Percentiles rank a stretch among this genome's conserved stretches.
Evolutionary conservation across 2,888 invertebrate genomes (phyloP).

Genomic region (Phalera bucephala): DNA sequence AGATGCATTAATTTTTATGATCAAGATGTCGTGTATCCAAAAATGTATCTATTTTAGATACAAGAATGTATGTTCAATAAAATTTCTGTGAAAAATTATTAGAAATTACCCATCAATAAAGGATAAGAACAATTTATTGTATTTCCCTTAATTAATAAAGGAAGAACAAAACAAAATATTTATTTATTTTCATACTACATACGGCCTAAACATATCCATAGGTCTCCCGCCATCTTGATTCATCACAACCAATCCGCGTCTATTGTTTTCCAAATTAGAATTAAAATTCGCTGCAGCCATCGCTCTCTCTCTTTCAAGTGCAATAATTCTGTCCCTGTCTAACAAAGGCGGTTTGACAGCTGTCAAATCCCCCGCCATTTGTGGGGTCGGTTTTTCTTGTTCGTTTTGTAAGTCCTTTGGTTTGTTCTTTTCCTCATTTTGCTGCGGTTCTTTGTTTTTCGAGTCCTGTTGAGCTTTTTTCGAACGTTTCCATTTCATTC

Average conservation of each 20-base stretch:
- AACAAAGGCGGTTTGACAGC: slow-evolving; percentile 74
- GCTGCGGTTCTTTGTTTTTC: slow-evolving; percentile 79
- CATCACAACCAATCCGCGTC: slow-evolving; percentile 71
- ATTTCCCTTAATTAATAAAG: not conserved
- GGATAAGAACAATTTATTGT: too few species aligned
- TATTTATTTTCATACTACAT: slow-evolving; percentile 75
- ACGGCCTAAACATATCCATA: slow-evolving; percentile 79
- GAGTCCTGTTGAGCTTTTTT: slow-evolving; percentile 97
- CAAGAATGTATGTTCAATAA: not conserved
- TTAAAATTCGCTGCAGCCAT: slow-evolving; percentile 79
- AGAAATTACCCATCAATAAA: too few species aligned
- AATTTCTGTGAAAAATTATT: not conserved
- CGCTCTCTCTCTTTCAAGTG: slow-evolving; percentile 71
- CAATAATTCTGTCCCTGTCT: slow-evolving; percentile 77
- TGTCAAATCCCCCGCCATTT: slow-evolving; percentile 71
- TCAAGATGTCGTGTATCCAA: too few species aligned
- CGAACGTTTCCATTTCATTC: slow-evolving; percentile 99
- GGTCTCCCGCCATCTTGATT: slow-evolving; percentile 73
- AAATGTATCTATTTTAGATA: too few species aligned
- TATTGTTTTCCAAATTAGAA: slow-evolving; percentile 76
- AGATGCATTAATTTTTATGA: too few species aligned
- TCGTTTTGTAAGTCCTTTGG: slow-evolving; percentile 54
- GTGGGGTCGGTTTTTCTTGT: slow-evolving; percentile 52
- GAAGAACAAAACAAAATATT: slow-evolving; percentile 8
- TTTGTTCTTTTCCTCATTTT: slow-evolving; percentile 64